Evolutionary conservation across 2,113 vertebrate species (phyloP).

Genomic region (Melanocharis versteri): DNA sequence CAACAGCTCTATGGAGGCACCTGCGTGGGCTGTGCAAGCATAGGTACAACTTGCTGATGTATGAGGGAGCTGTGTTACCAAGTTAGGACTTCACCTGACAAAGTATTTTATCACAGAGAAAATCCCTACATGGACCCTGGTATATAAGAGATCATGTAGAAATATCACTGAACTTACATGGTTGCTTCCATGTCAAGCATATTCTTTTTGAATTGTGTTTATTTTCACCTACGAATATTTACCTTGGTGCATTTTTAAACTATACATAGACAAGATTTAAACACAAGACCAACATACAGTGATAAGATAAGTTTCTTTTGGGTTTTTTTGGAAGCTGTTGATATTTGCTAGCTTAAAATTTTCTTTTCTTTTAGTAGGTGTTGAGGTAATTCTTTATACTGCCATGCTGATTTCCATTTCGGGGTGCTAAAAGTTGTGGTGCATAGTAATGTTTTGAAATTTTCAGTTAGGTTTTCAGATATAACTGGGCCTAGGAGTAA

Average conservation of each 20-base stretch:
- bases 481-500: neutral
- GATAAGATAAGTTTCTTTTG: neutral
- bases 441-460: neutral
- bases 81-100: neutral
- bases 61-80: neutral
- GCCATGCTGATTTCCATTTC: neutral
- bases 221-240: neutral
- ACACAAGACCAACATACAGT: neutral
- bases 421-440: neutral
- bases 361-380: neutral
- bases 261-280: neutral
- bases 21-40: neutral
- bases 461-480: neutral
- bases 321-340: neutral
- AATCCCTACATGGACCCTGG: neutral
- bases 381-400: neutral
- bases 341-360: neutral
- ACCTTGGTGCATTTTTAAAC: neutral
- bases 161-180: neutral
- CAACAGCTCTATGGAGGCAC: neutral
- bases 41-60: neutral
- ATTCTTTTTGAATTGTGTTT: neutral
- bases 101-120: neutral
- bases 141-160: neutral
- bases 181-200: neutral